These are phyloP conservation scores for Tyrophagus putrescentiae DNA, from an alignment of 1,140 invertebrate genomes.

Conservation along the genomic window DNA sequence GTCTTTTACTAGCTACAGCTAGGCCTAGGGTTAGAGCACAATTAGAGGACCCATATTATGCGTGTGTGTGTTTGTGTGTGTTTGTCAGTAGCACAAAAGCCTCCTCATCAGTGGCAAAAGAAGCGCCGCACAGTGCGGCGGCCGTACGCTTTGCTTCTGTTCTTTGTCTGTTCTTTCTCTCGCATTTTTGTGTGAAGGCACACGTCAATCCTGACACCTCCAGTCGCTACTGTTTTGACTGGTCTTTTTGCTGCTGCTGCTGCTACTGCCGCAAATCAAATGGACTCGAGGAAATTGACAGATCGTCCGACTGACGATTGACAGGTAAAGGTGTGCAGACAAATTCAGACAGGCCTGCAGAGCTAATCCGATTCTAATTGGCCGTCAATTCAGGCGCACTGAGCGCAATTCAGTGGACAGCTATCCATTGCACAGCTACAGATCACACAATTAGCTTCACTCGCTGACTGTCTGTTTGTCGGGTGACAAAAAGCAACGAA, in stretches of 20 bases:
- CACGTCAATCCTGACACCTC: conserved; percentile 3
- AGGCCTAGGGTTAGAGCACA: too few species aligned
- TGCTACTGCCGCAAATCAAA: neutral
- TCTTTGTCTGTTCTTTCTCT: too few species aligned
- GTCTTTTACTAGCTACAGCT: too few species aligned
- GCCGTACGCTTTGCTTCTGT: too few species aligned
- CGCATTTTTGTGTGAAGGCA: too few species aligned
- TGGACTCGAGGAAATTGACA: conserved; percentile 13
- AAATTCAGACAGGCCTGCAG: neutral
- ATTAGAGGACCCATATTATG: too few species aligned
- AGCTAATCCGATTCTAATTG: conserved; percentile 11
- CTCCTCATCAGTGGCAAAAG: too few species aligned
- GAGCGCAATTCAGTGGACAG: neutral
- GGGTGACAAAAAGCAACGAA: too few species aligned
- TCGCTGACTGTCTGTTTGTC: neutral
- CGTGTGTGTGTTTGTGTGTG: too few species aligned
- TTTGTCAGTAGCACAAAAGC: too few species aligned
- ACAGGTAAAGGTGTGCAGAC: conserved; percentile 13
- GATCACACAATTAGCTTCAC: conserved; percentile 1
- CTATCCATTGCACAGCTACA: neutral
- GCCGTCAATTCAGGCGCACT: neutral
- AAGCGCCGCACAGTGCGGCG: too few species aligned
- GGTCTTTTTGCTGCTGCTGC: too few species aligned
- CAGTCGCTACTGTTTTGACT: conserved; percentile 13
- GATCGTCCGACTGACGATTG: conserved; percentile 11